These are phyloP conservation scores for Triplophysa rosa DNA, from an alignment of 2,113 vertebrate genomes.

Conservation along the genomic window DNA sequence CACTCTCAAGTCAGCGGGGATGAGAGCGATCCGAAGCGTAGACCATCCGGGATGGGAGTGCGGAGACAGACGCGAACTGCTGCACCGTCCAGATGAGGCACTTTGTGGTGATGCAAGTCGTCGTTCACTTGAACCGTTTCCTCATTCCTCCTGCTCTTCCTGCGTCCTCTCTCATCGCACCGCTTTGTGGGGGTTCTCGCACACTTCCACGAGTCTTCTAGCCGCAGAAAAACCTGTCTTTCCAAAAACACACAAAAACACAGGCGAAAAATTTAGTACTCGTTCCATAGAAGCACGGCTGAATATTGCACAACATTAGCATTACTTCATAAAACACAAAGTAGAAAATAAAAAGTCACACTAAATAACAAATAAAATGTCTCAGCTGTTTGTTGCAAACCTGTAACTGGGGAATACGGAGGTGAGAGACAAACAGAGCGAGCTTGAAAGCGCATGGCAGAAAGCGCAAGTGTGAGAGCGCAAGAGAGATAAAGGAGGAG, in stretches of 20 bases:
- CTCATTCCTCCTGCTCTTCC: conserved; percentile 59
- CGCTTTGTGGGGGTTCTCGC: conserved; percentile 46
- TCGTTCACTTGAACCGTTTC: conserved; percentile 61
- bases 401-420: conserved; percentile 26
- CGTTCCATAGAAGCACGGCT: background rate
- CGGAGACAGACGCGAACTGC: conserved; percentile 48
- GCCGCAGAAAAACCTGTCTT: conserved; percentile 54
- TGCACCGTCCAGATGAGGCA: conserved; percentile 67
- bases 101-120: conserved; percentile 67
- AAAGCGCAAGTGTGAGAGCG: conserved; percentile 58
- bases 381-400: conserved; percentile 43
- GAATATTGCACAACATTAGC: background rate
- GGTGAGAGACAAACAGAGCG: conserved; percentile 48
- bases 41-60: conserved; percentile 30
- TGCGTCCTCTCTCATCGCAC: conserved; percentile 40
- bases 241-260: conserved; percentile 48
- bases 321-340: background rate
- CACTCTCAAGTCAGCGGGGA: conserved; percentile 53
- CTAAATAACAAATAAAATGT: background rate
- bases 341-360: conserved; percentile 14
- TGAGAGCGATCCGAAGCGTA: conserved; percentile 39
- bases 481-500: conserved; percentile 43
- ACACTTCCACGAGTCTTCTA: conserved; percentile 54
- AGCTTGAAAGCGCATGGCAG: conserved; percentile 59
- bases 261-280: conserved; percentile 44